Conservation (phyloP, 2,113 vertebrate genomes). For the Suricata suricatta region DNA sequence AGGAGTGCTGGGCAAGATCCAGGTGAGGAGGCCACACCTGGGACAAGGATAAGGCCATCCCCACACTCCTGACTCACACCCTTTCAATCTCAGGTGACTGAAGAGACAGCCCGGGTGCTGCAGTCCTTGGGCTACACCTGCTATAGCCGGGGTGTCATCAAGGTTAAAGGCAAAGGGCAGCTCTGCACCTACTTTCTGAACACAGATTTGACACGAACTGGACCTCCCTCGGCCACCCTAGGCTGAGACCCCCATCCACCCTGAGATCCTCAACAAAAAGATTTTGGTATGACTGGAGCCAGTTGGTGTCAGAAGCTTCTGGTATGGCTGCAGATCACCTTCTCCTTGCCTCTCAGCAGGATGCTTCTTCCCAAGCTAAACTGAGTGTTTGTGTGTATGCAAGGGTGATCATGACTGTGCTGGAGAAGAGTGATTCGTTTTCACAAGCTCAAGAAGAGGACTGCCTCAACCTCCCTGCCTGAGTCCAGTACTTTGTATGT, state of each 20-base stretch:
- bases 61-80: neutral
- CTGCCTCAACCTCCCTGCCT: neutral
- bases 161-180: slow-evolving; percentile 95
- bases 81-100: slow-evolving; percentile 87
- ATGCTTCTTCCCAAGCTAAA: neutral
- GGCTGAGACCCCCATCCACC: slow-evolving; percentile 32
- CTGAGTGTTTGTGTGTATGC: neutral
- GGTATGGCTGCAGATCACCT: neutral
- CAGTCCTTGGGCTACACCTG: slow-evolving; percentile 88
- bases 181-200: slow-evolving; percentile 92
- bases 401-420: neutral
- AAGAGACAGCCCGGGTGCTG: slow-evolving; percentile 88
- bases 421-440: neutral
- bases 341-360: neutral
- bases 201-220: slow-evolving; percentile 79
- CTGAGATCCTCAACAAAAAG: slow-evolving; percentile 45
- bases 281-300: neutral
- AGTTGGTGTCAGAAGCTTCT: neutral
- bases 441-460: neutral
- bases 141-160: slow-evolving; percentile 88
- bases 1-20: slow-evolving; percentile 92
- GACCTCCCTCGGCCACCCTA: slow-evolving; percentile 74
- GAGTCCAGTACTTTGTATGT: neutral
- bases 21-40: slow-evolving; percentile 81
- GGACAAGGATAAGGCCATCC: neutral